phyloP scores from a whole-genome alignment of 2,888 invertebrate genomes.

The Drosophila testacea region DNA sequence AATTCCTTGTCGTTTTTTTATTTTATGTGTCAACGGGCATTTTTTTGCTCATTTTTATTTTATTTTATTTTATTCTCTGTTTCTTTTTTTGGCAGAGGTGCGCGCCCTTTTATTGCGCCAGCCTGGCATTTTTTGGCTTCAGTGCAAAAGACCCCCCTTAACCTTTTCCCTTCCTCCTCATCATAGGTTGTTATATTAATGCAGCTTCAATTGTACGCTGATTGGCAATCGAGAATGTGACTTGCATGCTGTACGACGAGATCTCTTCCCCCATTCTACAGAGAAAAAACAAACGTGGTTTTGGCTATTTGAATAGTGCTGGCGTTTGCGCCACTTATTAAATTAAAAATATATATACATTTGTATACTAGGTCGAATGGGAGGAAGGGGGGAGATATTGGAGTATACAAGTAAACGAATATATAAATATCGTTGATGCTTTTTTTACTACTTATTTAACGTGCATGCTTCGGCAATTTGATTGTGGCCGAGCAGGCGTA shows the following conservation, averaged over 20 bases:
- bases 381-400: background rate
- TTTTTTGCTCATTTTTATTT: conserved; percentile 35
- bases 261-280: background rate
- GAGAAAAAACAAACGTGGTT: conserved; percentile 41
- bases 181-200: conserved; percentile 67
- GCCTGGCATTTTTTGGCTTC: conserved; percentile 56
- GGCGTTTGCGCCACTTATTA: conserved; percentile 76
- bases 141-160: conserved; percentile 26
- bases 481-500: conserved; percentile 81
- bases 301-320: conserved; percentile 67
- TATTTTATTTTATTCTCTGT: conserved; percentile 10
- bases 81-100: conserved; percentile 57
- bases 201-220: conserved; percentile 80
- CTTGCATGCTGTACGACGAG: conserved; percentile 65
- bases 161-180: background rate
- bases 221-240: conserved; percentile 81
- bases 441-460: conserved; percentile 77
- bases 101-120: conserved; percentile 56
- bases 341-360: conserved; percentile 68
- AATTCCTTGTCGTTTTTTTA: conserved; percentile 60
- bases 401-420: conserved; percentile 15
- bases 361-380: conserved; percentile 2
- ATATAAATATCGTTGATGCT: conserved; percentile 50
- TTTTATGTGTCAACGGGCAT: conserved; percentile 71
- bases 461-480: conserved; percentile 80